phyloP scores from a whole-genome alignment of 2,113 vertebrate genomes.

The Panurus biarmicus region DNA sequence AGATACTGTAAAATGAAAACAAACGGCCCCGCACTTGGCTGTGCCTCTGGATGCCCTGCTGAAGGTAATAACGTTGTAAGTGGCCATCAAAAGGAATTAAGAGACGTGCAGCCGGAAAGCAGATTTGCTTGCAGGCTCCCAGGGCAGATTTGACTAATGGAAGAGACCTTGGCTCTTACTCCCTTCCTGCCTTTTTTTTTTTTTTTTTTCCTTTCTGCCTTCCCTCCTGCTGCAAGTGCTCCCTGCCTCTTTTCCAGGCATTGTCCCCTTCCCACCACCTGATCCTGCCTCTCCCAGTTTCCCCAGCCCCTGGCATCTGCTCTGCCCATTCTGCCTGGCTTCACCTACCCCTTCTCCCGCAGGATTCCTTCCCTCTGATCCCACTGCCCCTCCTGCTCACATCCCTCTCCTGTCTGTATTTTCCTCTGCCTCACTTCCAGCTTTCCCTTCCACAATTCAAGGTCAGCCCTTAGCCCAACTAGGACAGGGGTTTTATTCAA shows the following conservation, averaged over 20 bases:
- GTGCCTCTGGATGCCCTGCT: conserved; percentile 53
- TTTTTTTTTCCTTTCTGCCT: not conserved
- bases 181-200: not conserved
- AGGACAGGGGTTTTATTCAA: not conserved
- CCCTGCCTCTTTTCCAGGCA: not conserved
- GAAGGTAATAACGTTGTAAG: conserved; percentile 66
- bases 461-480: not conserved
- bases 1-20: conserved; percentile 35
- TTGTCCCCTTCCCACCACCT: not conserved
- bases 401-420: not conserved
- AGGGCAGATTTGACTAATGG: conserved; percentile 60
- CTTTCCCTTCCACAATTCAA: not conserved
- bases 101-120: conserved; percentile 57
- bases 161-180: conserved; percentile 44
- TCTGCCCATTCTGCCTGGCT: not conserved
- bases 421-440: not conserved
- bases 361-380: not conserved
- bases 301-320: not conserved
- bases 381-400: rapidly evolving
- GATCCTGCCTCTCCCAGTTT: not conserved
- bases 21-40: conserved; percentile 34
- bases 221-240: not conserved
- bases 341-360: not conserved
- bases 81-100: conserved; percentile 68
- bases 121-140: conserved; percentile 59